These are phyloP conservation scores for Sebastes dallii DNA, from an alignment of 2,797 vertebrate genomes.

Conservation along the genomic window DNA sequence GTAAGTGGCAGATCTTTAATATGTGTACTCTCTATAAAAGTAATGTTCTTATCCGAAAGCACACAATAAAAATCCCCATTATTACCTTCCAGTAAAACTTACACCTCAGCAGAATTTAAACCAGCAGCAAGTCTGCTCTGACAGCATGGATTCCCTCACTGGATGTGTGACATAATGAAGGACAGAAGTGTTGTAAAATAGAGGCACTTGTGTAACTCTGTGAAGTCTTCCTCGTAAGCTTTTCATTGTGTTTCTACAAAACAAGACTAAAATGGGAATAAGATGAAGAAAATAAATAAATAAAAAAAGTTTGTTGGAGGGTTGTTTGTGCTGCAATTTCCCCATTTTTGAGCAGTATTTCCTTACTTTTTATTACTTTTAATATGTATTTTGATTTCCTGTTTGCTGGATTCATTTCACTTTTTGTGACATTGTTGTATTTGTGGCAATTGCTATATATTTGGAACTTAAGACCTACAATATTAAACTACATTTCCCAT, in stretches of 20 bases:
- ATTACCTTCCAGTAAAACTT: neutral
- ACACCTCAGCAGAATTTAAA: constrained; percentile 13
- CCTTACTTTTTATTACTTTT: neutral
- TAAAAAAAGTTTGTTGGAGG: neutral
- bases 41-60: constrained; percentile 1
- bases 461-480: neutral
- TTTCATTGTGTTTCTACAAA: neutral
- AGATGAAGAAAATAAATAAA: neutral
- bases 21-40: neutral
- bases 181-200: constrained; percentile 5
- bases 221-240: neutral
- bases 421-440: neutral
- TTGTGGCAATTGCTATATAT: neutral
- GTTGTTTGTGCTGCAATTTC: neutral
- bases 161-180: neutral
- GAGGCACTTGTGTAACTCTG: neutral
- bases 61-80: constrained; percentile 4
- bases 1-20: neutral
- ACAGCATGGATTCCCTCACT: neutral
- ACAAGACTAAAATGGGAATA: neutral
- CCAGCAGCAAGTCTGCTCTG: neutral
- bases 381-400: neutral
- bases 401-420: neutral
- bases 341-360: neutral
- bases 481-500: neutral